These are phyloP conservation scores for Butorides virescens DNA, from an alignment of 2,113 vertebrate genomes.

Conservation along the genomic window DNA sequence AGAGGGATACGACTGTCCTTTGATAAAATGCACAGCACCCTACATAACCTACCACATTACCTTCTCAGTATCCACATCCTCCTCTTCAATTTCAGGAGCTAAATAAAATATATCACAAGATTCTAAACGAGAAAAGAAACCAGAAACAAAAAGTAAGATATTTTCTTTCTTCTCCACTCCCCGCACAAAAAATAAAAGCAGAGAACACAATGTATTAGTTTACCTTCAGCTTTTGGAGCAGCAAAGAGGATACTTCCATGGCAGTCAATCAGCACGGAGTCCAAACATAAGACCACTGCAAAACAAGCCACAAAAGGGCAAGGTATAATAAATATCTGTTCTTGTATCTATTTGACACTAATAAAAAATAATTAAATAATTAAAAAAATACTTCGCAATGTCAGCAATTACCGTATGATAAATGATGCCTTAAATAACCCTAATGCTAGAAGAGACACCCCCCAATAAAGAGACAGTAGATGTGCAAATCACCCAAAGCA, in stretches of 20 bases:
- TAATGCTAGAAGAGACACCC: not conserved
- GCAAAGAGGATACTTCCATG: constrained; percentile 82
- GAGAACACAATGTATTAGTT: not conserved
- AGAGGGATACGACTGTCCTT: not conserved
- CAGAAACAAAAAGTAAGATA: constrained; percentile 31
- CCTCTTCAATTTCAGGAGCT: constrained; percentile 86
- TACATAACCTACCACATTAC: constrained; percentile 60
- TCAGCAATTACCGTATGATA: not conserved
- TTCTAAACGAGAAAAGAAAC: constrained; percentile 62
- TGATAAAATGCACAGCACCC: not conserved
- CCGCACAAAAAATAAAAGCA: not conserved
- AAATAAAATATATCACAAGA: constrained; percentile 82
- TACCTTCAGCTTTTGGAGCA: constrained; percentile 80
- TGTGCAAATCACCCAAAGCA: not conserved
- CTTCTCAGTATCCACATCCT: constrained; percentile 86
- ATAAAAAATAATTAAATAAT: not conserved
- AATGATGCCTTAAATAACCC: not conserved
- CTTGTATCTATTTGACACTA: not conserved
- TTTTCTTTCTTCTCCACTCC: not conserved
- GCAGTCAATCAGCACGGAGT: constrained; percentile 80
- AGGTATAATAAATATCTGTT: not conserved
- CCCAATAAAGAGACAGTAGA: not conserved
- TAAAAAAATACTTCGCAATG: not conserved
- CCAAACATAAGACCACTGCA: constrained; percentile 83
- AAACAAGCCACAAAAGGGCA: not conserved